Evolutionary conservation across 2,797 vertebrate species (phyloP), one percentile per base, ranked within the genome.

Genomic region (Lagocephalus sceleratus): DNA sequence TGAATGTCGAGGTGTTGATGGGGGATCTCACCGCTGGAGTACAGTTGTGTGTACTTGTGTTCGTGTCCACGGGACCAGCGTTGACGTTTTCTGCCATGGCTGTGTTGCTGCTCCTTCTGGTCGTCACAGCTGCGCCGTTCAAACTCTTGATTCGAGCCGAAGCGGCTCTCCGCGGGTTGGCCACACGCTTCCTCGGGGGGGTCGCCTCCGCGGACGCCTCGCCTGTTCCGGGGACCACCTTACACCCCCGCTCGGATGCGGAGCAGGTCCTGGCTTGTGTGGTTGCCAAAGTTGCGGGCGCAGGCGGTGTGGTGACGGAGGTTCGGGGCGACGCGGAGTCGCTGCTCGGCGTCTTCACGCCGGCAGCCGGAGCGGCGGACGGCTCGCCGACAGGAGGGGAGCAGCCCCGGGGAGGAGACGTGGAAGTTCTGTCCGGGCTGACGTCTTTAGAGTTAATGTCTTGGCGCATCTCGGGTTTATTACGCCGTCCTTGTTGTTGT

Each of bases 251-350:
- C 66, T 56, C 59, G 56, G 60, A 54, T 3, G 79, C 20, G 80
- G 83, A 78, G 79, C 74, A 82, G 79, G 83, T 82, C 86, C 83
- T 87, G 85, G 60, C 82, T 40, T 72, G 62, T 62, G 85, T 62
- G 47, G 87, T 68, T 47, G 84, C 71, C 78, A 82, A 88, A 90
- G 88, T 91, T 91, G 87, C 87, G 80, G 89, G 79, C 71, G 83
- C 83, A 53, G 85, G 63, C 66, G 81, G 73, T 78, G 87, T 81
- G 71, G 89, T 89, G 86, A 87, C 76, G 83, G 87, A 87, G 85
- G 89, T 76, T 88, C 89, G 90, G 87, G 90, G 90, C 84, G 92
- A 88, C 74, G 83, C 89, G 68, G 82, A 81, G 20, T 74, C 86
- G 88, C 89, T 83, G 82, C 83, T 82, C 48, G 78, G 86, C 72